A percentile compares a stretch with the other conserved stretches of the same genome.
phyloP scores from a whole-genome alignment of 2,888 invertebrate species.

The Lacanobia wlatinum region DNA sequence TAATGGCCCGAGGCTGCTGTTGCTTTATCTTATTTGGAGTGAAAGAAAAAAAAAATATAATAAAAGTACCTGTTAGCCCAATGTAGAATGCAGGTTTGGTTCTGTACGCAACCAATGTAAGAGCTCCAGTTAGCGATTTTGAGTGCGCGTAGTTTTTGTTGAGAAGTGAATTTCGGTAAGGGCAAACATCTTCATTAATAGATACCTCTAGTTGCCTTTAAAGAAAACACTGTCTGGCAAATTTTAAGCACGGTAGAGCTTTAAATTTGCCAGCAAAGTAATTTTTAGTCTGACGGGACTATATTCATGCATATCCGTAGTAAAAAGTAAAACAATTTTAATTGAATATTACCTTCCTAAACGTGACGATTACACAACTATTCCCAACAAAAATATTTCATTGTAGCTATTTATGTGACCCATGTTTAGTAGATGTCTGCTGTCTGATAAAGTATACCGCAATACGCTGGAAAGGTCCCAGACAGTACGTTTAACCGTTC shows the following conservation, averaged over 20 bases:
- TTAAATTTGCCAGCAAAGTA: too few relatives aligned
- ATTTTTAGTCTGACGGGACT: too few relatives aligned
- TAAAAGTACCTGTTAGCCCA: background rate
- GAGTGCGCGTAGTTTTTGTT: background rate
- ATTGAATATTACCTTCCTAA: background rate
- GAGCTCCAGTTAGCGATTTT: background rate
- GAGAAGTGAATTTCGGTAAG: background rate
- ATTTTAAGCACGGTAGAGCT: too few relatives aligned
- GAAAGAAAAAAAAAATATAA: background rate
- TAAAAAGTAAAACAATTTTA: background rate
- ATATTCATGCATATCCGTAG: too few relatives aligned
- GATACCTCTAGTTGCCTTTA: too few relatives aligned
- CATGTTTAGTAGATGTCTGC: conserved; percentile 42
- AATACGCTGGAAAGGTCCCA: conserved; percentile 59
- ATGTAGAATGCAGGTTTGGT: background rate
- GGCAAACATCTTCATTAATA: too few relatives aligned
- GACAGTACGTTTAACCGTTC: conserved; percentile 55
- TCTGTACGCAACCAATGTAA: background rate
- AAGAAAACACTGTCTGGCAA: too few relatives aligned
- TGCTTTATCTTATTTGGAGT: background rate
- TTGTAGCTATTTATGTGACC: conserved; percentile 48
- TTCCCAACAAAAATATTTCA: conserved; percentile 25
- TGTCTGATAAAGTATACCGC: conserved; percentile 56
- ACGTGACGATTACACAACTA: background rate
- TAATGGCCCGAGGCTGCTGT: background rate